Conservation (phyloP, 2,113 vertebrate genomes). For the Ceyx margarethae region DNA sequence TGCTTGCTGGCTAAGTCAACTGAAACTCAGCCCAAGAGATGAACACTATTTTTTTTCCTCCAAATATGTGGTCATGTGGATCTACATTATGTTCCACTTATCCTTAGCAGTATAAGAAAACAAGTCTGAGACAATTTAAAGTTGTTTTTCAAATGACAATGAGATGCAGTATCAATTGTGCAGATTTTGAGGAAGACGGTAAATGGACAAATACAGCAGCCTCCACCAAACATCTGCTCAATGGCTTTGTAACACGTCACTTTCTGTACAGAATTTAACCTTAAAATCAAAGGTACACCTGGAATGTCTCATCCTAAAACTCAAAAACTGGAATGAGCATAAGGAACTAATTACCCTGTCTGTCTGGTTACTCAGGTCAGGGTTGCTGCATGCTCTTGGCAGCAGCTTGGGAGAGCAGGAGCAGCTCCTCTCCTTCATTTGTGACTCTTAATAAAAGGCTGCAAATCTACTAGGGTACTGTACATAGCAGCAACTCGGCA, state of each 20-base stretch:
- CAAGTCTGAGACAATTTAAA: neutral
- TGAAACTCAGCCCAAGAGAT: neutral
- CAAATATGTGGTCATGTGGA: neutral
- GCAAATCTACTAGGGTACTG: neutral
- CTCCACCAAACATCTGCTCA: neutral
- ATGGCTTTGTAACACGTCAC: neutral
- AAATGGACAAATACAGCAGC: neutral
- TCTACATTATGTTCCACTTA: neutral
- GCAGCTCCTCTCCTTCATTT: neutral
- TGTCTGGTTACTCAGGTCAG: neutral
- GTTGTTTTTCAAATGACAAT: neutral
- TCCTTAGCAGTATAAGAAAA: neutral
- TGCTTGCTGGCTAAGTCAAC: neutral
- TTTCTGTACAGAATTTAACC: neutral
- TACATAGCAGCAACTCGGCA: neutral
- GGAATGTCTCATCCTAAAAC: neutral
- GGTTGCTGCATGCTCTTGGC: neutral
- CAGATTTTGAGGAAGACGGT: neutral
- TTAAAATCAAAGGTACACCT: neutral
- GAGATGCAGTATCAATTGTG: neutral
- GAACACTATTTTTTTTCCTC: neutral
- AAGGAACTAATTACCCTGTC: neutral
- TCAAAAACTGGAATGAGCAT: neutral
- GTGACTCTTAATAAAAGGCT: neutral
- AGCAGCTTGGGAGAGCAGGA: neutral